Evolutionary conservation across 2,797 vertebrate species (phyloP).

Genomic region (Cryptoprocta ferox): DNA sequence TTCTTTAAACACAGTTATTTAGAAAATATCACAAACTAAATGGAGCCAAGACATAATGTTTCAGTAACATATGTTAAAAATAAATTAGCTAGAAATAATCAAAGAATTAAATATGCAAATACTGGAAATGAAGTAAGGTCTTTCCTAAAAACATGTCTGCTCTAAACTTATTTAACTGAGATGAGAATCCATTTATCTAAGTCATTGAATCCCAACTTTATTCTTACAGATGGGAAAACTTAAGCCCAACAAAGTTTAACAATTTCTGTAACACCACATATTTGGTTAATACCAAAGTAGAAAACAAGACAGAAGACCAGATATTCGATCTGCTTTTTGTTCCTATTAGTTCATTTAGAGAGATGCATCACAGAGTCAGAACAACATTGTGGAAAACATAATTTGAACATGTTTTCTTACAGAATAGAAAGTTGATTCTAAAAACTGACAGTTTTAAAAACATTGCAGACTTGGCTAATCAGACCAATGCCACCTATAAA

Average conservation of each 20-base stretch:
- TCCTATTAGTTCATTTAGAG: background rate
- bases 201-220: background rate
- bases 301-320: background rate
- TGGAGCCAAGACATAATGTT: background rate
- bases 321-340: background rate
- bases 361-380: background rate
- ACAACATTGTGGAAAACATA: background rate
- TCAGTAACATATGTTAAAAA: background rate
- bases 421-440: background rate
- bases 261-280: background rate
- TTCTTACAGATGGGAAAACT: background rate
- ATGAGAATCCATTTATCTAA: background rate
- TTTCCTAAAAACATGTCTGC: background rate
- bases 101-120: background rate
- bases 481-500: background rate
- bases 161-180: background rate
- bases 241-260: background rate
- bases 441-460: background rate
- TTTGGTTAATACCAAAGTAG: background rate
- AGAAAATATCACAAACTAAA: background rate
- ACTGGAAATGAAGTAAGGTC: background rate
- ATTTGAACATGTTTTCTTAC: background rate
- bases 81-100: background rate
- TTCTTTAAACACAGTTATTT: background rate
- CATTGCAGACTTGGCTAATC: background rate